These are phyloP conservation scores for Operophtera brumata DNA, from an alignment of 2,888 invertebrate genomes.

Conservation along the genomic window DNA sequence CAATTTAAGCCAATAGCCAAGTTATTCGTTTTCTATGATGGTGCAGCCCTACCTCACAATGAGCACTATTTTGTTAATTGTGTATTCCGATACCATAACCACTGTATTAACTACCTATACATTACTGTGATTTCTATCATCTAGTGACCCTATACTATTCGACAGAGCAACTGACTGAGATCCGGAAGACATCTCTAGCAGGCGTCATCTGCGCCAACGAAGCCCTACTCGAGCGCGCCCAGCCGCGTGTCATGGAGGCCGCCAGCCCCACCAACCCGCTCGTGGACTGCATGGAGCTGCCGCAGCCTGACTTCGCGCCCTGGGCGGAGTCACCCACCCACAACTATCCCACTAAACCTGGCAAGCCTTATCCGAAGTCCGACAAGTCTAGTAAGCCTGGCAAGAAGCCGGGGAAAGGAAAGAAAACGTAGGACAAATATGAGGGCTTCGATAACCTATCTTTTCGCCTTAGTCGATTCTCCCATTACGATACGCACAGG, in stretches of 20 bases:
- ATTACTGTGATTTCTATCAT: too few species aligned
- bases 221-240: conserved; percentile 82
- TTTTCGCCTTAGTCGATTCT: too few species aligned
- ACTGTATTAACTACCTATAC: too few species aligned
- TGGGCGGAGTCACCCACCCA: conserved; percentile 73
- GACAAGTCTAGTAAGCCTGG: neutral
- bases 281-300: conserved; percentile 83
- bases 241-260: conserved; percentile 86
- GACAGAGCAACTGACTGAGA: conserved; percentile 87
- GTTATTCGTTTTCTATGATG: too few species aligned
- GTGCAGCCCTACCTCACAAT: too few species aligned
- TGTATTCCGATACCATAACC: too few species aligned
- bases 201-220: conserved; percentile 89
- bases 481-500: too few species aligned
- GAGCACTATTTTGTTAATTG: too few species aligned
- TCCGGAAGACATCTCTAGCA: conserved; percentile 88
- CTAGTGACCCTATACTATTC: too few species aligned
- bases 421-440: conserved; percentile 20
- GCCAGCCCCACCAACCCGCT: conserved; percentile 80
- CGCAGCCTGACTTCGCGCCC: conserved; percentile 75
- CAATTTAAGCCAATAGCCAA: too few species aligned
- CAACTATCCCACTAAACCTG: conserved; percentile 3
- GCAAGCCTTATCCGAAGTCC: neutral
- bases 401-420: conserved; percentile 14
- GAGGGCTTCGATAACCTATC: too few species aligned